Conservation (phyloP, 2,888 invertebrate species). For the Ethmia dodecea region DNA sequence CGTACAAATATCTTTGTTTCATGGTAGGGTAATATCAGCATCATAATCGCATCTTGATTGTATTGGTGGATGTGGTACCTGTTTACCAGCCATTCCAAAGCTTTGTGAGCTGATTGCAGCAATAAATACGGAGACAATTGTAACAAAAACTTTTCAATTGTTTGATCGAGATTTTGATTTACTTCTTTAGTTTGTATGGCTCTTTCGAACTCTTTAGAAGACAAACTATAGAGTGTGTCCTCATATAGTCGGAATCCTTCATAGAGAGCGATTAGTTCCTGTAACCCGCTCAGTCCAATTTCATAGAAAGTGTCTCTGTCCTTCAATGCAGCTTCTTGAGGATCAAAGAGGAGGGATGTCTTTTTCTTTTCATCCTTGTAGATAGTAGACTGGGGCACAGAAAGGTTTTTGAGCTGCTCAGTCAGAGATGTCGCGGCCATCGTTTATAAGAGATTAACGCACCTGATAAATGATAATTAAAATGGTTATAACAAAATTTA, state of each 20-base stretch:
- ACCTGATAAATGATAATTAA: too few species aligned
- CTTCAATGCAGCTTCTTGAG: constrained; percentile 91
- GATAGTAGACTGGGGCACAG: constrained; percentile 85
- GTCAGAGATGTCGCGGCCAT: constrained; percentile 83
- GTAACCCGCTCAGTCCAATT: constrained; percentile 91
- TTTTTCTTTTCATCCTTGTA: constrained; percentile 82
- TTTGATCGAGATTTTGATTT: constrained; percentile 85
- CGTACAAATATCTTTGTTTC: constrained; percentile 93
- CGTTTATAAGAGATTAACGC: too few species aligned
- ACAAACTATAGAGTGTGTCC: constrained; percentile 85
- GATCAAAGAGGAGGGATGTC: constrained; percentile 92
- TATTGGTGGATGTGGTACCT: constrained; percentile 93
- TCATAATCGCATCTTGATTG: constrained; percentile 88
- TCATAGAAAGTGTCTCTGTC: constrained; percentile 91
- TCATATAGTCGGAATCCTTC: constrained; percentile 85
- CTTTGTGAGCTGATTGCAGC: constrained; percentile 89
- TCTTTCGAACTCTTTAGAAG: constrained; percentile 88
- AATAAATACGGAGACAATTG: constrained; percentile 93
- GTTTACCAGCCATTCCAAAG: constrained; percentile 96
- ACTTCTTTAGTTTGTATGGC: constrained; percentile 84
- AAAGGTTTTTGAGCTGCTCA: constrained; percentile 85
- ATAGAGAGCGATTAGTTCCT: constrained; percentile 87
- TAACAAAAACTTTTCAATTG: constrained; percentile 87
- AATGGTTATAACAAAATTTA: too few species aligned
- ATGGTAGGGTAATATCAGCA: constrained; percentile 93